phyloP scores from a whole-genome alignment of 2,113 vertebrate genomes.

The Chauna torquata region DNA sequence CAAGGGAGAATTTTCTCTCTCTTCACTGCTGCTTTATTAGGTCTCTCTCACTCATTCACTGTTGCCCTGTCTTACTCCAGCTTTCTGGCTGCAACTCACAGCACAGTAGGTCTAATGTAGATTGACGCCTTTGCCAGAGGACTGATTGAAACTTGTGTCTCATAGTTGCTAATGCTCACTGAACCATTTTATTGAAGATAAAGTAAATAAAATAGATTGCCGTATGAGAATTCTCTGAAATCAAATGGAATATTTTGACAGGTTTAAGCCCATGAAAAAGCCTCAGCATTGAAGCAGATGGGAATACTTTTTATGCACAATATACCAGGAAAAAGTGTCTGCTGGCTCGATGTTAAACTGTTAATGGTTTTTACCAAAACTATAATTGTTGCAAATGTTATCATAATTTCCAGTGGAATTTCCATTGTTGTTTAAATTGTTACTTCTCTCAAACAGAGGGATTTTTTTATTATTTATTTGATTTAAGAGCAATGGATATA shows the following conservation, averaged over 20 bases:
- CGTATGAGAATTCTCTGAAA: conserved; percentile 89
- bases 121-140: conserved; percentile 80
- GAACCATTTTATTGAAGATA: conserved; percentile 97
- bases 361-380: conserved; percentile 35
- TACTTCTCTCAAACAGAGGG: not conserved
- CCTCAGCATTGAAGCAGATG: conserved; percentile 65
- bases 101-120: conserved; percentile 79
- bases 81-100: conserved; percentile 67
- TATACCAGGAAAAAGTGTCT: conserved; percentile 34
- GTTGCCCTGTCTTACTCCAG: conserved; percentile 55
- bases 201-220: conserved; percentile 97
- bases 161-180: conserved; percentile 91
- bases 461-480: not conserved
- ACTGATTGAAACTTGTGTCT: conserved; percentile 92
- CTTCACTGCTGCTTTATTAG: conserved; percentile 60
- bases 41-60: conserved; percentile 40
- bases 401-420: not conserved
- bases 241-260: conserved; percentile 88
- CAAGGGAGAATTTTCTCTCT: conserved; percentile 74
- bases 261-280: conserved; percentile 76
- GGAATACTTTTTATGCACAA: conserved; percentile 66
- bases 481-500: not conserved
- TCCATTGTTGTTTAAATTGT: conserved; percentile 8
- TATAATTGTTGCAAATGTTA: conserved; percentile 32
- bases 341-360: conserved; percentile 13